Conservation (phyloP, 1,140 invertebrate species). For the Drosophila bipectinata region DNA sequence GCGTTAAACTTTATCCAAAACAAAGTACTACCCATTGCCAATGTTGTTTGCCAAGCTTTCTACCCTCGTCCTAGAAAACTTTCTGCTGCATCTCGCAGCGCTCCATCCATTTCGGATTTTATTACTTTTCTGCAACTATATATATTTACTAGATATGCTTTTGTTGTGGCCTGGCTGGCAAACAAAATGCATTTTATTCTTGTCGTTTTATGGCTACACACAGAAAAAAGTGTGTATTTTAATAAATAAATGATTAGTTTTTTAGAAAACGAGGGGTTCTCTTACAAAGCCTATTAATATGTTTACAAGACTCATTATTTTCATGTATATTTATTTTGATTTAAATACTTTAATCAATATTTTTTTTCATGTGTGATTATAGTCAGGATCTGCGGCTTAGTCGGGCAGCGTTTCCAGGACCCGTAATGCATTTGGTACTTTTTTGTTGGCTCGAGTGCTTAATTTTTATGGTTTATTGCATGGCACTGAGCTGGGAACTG, state of each 20-base stretch:
- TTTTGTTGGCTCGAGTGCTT: slow-evolving; percentile 56
- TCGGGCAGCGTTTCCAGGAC: slow-evolving; percentile 42
- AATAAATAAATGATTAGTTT: not conserved
- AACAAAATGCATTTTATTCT: slow-evolving; percentile 70
- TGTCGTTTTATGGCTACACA: slow-evolving; percentile 36
- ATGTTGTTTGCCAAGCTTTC: slow-evolving; percentile 55
- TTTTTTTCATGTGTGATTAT: slow-evolving; percentile 18
- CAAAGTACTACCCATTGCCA: slow-evolving; percentile 56
- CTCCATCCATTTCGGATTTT: slow-evolving; percentile 77
- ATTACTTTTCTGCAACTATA: slow-evolving; percentile 62
- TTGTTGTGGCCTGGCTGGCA: slow-evolving; percentile 45
- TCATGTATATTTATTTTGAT: not conserved
- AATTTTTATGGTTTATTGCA: slow-evolving; percentile 75
- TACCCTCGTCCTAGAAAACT: slow-evolving; percentile 31
- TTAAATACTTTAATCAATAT: not conserved
- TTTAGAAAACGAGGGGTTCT: too few species aligned
- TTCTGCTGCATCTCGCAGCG: slow-evolving; percentile 55
- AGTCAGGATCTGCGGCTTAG: slow-evolving; percentile 29
- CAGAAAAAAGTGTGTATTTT: not conserved
- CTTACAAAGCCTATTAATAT: too few species aligned
- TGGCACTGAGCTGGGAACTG: slow-evolving; percentile 38
- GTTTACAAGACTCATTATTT: not conserved
- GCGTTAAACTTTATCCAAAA: slow-evolving; percentile 54
- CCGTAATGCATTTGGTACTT: slow-evolving; percentile 62
- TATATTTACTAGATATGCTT: slow-evolving; percentile 24